Conservation (phyloP, 2,113 vertebrate species). For the Crotophaga sulcirostris region DNA sequence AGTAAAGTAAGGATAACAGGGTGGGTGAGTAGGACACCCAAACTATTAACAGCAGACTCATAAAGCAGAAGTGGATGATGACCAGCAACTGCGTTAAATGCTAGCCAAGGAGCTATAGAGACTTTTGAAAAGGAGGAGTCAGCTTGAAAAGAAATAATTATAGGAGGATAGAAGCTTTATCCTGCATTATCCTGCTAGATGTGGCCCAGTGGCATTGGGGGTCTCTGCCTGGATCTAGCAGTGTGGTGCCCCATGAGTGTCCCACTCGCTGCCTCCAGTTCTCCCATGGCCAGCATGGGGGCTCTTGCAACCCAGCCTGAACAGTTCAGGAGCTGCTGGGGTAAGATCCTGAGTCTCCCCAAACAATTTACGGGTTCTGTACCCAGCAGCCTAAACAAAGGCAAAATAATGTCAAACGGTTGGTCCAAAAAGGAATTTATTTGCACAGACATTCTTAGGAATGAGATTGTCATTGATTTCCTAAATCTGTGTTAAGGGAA, state of each 20-base stretch:
- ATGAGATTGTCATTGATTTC: too few species aligned
- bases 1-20: not conserved
- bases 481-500: too few species aligned
- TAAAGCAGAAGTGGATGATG: not conserved
- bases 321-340: too few species aligned
- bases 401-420: too few species aligned
- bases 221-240: not conserved
- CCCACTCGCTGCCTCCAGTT: not conserved
- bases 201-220: too few species aligned
- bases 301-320: too few species aligned
- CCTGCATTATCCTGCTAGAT: not conserved
- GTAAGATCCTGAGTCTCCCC: too few species aligned
- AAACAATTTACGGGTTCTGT: too few species aligned
- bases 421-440: too few species aligned
- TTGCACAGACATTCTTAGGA: too few species aligned
- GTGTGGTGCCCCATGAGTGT: rapidly evolving
- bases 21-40: not conserved
- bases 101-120: not conserved
- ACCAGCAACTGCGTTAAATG: not conserved
- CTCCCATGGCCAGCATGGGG: rapidly evolving
- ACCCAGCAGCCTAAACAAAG: too few species aligned
- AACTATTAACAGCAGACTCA: not conserved
- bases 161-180: not conserved
- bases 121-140: not conserved
- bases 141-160: not conserved